phyloP scores from a whole-genome alignment of 2,888 invertebrate species.

The Synergus umbraculus region DNA sequence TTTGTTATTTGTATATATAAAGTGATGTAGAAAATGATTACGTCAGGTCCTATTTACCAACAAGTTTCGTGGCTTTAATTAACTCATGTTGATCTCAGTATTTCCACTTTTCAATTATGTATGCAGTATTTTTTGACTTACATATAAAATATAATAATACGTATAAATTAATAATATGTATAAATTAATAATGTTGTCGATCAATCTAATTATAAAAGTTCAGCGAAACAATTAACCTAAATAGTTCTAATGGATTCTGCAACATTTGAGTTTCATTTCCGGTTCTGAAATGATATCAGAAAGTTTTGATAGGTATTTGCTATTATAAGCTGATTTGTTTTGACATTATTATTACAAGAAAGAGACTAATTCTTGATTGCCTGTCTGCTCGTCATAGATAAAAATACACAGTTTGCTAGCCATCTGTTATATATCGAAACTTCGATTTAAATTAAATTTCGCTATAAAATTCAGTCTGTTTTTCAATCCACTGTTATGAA shows the following conservation, averaged over 20 bases:
- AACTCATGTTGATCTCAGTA: background rate
- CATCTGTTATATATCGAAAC: conserved; percentile 24
- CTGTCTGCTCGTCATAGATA: conserved; percentile 16
- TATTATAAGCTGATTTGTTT: conserved; percentile 15
- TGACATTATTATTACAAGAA: conserved; percentile 3
- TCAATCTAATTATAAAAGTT: background rate
- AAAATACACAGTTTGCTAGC: conserved; percentile 18
- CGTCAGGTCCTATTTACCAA: background rate
- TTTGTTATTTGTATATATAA: background rate
- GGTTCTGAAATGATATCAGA: background rate
- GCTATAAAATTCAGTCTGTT: background rate
- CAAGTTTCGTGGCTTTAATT: background rate
- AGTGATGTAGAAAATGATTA: background rate
- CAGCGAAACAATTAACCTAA: background rate
- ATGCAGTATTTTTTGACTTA: no score
- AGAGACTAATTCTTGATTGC: background rate
- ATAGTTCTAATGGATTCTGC: background rate
- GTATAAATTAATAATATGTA: no score
- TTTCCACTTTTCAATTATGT: background rate
- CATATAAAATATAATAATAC: no score
- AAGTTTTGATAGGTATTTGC: background rate
- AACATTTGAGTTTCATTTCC: background rate
- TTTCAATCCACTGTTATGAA: background rate
- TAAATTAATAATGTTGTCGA: no score
- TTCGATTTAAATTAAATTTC: background rate